These are phyloP conservation scores for Neopipo cinnamomea DNA, from an alignment of 2,113 vertebrate species.

Conservation along the genomic window DNA sequence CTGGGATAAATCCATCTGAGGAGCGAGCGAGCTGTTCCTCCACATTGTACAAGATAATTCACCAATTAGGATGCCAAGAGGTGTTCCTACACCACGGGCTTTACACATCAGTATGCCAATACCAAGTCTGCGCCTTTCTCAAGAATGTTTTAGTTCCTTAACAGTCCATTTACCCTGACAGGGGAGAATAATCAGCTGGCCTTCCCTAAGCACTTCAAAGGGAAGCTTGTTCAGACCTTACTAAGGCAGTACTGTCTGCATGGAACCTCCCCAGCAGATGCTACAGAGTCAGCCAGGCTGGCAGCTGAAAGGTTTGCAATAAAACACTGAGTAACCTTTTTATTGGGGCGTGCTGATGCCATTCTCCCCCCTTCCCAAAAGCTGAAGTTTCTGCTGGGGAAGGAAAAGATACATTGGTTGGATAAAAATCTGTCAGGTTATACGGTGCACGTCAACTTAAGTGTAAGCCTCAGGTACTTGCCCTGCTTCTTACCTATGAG, in stretches of 20 bases:
- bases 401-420: not conserved
- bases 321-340: not conserved
- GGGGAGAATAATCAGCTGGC: not conserved
- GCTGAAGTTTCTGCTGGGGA: not conserved
- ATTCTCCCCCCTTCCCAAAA: not conserved
- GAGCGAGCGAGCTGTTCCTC: not conserved
- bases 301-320: not conserved
- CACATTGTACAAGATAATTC: not conserved
- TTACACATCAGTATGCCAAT: not conserved
- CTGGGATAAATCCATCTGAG: not conserved
- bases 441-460: not conserved
- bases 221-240: not conserved
- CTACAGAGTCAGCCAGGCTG: not conserved
- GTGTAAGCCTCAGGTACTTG: not conserved
- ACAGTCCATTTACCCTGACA: not conserved
- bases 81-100: not conserved
- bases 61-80: not conserved
- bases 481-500: not conserved
- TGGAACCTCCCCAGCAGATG: not conserved
- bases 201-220: not conserved
- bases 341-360: not conserved
- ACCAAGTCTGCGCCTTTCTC: not conserved
- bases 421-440: not conserved
- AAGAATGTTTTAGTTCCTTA: not conserved
- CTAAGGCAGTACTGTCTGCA: not conserved